phyloP scores from a whole-genome alignment of 2,113 vertebrate species.

The Corvus cornix region DNA sequence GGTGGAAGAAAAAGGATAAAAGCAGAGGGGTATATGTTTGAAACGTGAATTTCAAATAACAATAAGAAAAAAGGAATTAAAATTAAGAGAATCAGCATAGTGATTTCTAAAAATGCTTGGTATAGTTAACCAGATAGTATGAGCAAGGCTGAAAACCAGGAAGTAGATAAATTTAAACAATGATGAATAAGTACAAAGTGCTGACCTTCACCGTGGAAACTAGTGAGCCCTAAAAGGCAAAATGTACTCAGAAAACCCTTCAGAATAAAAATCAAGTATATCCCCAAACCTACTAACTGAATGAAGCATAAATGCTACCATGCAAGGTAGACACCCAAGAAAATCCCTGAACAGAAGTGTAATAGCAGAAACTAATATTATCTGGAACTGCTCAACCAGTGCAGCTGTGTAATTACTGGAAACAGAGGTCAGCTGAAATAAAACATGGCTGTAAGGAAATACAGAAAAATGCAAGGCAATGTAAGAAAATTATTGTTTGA shows the following conservation, averaged over 20 bases:
- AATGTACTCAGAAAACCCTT: neutral
- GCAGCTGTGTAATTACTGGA: neutral
- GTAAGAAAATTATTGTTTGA: neutral
- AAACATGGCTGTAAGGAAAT: neutral
- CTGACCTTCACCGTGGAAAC: neutral
- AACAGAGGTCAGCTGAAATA: neutral
- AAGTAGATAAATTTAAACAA: conserved; percentile 25
- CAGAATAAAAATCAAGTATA: neutral
- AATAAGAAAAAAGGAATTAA: neutral
- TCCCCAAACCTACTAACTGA: neutral
- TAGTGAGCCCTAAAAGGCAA: neutral
- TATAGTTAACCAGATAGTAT: neutral
- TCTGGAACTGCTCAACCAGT: neutral
- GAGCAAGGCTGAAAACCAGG: neutral
- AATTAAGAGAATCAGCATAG: neutral
- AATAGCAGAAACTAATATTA: neutral
- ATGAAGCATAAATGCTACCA: neutral
- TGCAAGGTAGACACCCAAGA: neutral
- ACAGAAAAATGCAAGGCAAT: neutral
- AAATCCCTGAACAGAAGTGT: neutral
- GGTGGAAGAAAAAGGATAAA: neutral
- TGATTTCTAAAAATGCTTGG: neutral
- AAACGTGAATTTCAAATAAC: neutral
- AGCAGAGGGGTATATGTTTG: neutral
- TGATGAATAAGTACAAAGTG: neutral